Evolutionary conservation across 2,113 vertebrate genomes (phyloP).

Genomic region (Lanius collurio): DNA sequence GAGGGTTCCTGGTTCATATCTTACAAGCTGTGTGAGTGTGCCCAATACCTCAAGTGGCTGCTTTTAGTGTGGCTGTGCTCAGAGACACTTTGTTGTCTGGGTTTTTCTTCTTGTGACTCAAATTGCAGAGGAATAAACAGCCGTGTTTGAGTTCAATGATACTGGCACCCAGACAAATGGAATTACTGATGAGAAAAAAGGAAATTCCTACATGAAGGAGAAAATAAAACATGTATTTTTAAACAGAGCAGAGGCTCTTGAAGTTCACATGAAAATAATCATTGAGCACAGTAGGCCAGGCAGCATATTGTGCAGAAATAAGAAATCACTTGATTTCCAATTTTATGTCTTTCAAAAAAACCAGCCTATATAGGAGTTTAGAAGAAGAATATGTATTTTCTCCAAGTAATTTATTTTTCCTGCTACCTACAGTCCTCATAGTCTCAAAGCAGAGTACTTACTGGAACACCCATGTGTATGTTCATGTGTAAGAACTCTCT

Average conservation of each 20-base stretch:
- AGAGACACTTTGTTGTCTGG: not conserved
- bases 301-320: not conserved
- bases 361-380: not conserved
- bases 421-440: not conserved
- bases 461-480: accelerated
- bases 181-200: not conserved
- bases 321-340: not conserved
- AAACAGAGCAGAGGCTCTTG: not conserved
- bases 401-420: not conserved
- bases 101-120: not conserved
- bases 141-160: not conserved
- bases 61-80: not conserved
- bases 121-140: not conserved
- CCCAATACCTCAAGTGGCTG: accelerated
- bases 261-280: not conserved
- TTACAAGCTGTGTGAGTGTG: not conserved
- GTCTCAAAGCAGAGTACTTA: not conserved
- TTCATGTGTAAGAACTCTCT: not conserved
- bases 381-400: not conserved
- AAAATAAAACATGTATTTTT: not conserved
- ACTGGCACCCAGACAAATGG: not conserved
- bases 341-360: not conserved
- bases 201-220: not conserved
- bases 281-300: not conserved
- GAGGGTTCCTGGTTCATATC: not conserved